A percentile compares a stretch with the other conserved stretches of the same genome.
Evolutionary conservation across 2,888 invertebrate genomes (phyloP).

Genomic region (Aporophyla nigra): DNA sequence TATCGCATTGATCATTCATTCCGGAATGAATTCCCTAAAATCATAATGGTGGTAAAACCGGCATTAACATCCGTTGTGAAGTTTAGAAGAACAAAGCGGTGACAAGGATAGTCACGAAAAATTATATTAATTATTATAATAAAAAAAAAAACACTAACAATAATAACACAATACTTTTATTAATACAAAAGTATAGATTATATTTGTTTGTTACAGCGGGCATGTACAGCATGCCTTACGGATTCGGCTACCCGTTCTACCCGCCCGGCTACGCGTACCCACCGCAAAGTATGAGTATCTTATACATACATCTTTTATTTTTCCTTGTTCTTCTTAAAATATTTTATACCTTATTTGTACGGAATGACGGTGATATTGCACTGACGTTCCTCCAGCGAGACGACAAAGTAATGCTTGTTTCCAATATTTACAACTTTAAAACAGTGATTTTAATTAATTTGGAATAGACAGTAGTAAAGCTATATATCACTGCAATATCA

Average conservation of each 20-base stretch:
- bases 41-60: background rate
- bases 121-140: background rate
- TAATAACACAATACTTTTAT: too few relatives aligned
- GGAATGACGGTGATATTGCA: background rate
- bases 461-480: too few relatives aligned
- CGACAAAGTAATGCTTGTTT: background rate
- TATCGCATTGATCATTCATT: too few relatives aligned
- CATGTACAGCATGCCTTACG: conserved; percentile 82
- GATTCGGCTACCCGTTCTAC: conserved; percentile 83
- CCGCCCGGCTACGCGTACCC: conserved; percentile 82
- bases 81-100: background rate
- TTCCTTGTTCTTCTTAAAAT: background rate
- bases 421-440: background rate
- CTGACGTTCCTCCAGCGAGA: background rate
- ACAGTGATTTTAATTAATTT: too few relatives aligned
- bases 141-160: too few relatives aligned
- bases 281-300: conserved; percentile 86
- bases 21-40: too few relatives aligned
- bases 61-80: background rate
- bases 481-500: too few relatives aligned
- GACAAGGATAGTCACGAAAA: background rate
- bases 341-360: background rate
- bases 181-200: background rate
- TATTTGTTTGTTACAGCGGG: conserved; percentile 71
- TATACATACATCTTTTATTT: conserved; percentile 7